Base-by-base conservation (phyloP, 2,888 invertebrate species). In the Sesia bembeciformis region DNA sequence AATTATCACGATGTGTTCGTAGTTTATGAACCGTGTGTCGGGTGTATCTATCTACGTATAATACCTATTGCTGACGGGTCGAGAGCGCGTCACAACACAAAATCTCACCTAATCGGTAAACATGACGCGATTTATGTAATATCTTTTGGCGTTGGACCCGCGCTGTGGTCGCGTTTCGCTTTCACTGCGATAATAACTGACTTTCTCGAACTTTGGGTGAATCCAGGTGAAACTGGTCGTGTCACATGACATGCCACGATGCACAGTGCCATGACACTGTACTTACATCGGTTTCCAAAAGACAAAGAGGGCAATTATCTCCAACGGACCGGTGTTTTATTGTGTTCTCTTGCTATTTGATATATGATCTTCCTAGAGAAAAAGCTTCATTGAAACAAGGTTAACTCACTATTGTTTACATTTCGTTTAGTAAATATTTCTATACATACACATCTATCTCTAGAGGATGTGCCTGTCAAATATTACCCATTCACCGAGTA, bases 191-290 rank as follows among this genome's bases (percentile, higher is more conserved):
- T 76, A 77, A 75, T 76, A 75, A 67, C 63, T 59, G 65, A 71
- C 85, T 87, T 86, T 88, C 86, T 82, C 81, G 70, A 70, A 74
- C 66, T 81, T 79, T 78, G 64, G 74, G 68, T 67, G 67, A 66
- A 68, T 62, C 65, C 59, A 59, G 53, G 62, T 56, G 58, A 62
- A 60, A 60, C 51, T 53, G 46, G 53, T 57, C 56, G 56, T 57
- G 58, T 56, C 55, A 53, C 57, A 55, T 54, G 56, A 58, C 57
- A 54, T 51, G 53, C 8, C 7, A 39, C 52, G 42, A 39, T 52
- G 43, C 49, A 6, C 4, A 6, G 43, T 50, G 23, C 49, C 53
- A 40, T 40, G 50, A 52, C 38, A 54, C 40, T 39, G 40, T 39
- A 43, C 23, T 40, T 39, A 40, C 53, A 7, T 53, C 40, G 23